Base-by-base conservation (phyloP, 1,140 invertebrate genomes). In the Heterodera carotae region DNA sequence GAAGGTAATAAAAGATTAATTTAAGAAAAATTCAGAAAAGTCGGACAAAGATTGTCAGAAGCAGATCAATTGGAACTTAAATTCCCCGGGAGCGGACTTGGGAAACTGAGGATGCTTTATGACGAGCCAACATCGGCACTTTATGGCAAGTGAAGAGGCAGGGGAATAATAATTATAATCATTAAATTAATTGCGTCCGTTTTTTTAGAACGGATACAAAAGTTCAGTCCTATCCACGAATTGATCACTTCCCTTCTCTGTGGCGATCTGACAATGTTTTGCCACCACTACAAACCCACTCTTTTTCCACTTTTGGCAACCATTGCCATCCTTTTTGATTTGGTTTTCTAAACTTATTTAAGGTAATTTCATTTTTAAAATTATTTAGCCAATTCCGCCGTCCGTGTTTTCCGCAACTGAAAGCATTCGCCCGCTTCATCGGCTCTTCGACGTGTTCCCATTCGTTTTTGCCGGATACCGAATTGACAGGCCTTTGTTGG, bases 371-470 rank as follows among this genome's bases (percentile, higher is more conserved):
- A 0, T 48, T 5, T 80, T n/a, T 48, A 75, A 22, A 25, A 43
- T 43, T 83, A 56, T 81, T 78, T 25, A 79, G 78, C 25, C 80
- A 25, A 12, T 80, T 1, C 39, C 70, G 10, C 34, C 25, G 25
- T 53, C 56, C 8, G 33, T 80, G 6, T 64, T 83, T 68, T 71
- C 39, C 39, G 2, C 48, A 12, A 34, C 84, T 8, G 78, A 80
- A 83, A 73, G 78, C 27, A 0, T 80, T 36, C 78, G 78, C 0
- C 78, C 78, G 59, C 78, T 80, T 27, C 78, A 80, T 48, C 59
- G 66, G 12, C 68, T 80, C 22, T 64, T 66, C 33, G 81, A 80
- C 7, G 82, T 80, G 10, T 83, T 68, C 74, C 78, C 81, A 33
- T 22, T n/a, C 3, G 33, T 56, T 22, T 56, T 27, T 7, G 43